Percentiles rank a stretch among this genome's conserved stretches.
Evolutionary conservation across 2,888 invertebrate species (phyloP).

Genomic region (Ormyrus nitidulus): DNA sequence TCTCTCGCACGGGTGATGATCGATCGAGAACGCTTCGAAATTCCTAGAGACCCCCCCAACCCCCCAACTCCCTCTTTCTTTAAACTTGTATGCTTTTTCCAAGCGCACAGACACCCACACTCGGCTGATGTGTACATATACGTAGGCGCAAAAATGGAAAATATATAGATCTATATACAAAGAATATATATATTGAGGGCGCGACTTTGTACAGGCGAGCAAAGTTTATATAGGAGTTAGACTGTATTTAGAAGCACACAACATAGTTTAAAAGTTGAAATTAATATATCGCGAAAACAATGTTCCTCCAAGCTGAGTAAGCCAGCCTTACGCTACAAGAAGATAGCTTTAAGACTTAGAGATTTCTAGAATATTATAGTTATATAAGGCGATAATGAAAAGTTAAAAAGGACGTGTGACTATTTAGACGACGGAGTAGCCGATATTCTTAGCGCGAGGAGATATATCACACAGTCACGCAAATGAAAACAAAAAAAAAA

Average conservation of each 20-base stretch:
- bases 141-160: neutral
- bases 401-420: neutral
- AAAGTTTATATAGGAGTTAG: conserved; percentile 53
- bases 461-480: neutral
- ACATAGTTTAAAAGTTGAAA: conserved; percentile 57
- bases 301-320: conserved; percentile 75
- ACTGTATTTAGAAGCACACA: conserved; percentile 57
- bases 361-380: conserved; percentile 51
- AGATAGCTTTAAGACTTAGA: conserved; percentile 58
- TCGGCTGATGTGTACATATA: neutral
- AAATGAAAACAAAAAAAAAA: conserved; percentile 13
- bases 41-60: neutral
- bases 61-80: neutral
- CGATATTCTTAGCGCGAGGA: conserved; percentile 34
- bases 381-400: conserved; percentile 24
- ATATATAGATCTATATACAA: conserved; percentile 35
- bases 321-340: conserved; percentile 71
- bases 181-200: conserved; percentile 17
- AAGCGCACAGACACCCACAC: conserved; percentile 6
- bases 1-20: conserved; percentile 18
- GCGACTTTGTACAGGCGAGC: conserved; percentile 53
- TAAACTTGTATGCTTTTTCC: neutral
- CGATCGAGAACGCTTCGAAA: neutral
- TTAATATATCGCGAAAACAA: conserved; percentile 67
- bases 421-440: conserved; percentile 15